These are phyloP conservation scores for Geodia barretti DNA, from an alignment of 37 sponge, comb jelly and placozoan species.

Conservation along the genomic window DNA sequence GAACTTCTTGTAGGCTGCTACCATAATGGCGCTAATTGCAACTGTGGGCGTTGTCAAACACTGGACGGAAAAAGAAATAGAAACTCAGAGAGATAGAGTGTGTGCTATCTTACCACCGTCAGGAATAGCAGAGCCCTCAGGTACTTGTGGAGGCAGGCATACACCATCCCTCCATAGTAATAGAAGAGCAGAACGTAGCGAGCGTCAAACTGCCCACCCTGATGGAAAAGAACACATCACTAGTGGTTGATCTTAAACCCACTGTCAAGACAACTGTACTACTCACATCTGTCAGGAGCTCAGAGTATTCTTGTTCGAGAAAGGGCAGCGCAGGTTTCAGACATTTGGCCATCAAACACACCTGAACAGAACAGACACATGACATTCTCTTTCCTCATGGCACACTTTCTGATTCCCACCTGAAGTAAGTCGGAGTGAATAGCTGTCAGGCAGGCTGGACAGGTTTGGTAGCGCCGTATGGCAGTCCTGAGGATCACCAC, in stretches of 20 bases:
- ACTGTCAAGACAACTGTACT: neutral
- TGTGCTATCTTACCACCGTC: conserved; percentile 55
- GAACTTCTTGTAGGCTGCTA: conserved; percentile 96
- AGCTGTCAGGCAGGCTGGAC: conserved; percentile 65
- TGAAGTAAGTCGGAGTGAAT: conserved; percentile 84
- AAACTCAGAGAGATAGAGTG: neutral
- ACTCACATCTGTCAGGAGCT: conserved; percentile 71
- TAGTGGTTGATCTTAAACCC: neutral
- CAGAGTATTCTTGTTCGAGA: conserved; percentile 64
- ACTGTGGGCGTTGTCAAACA: conserved; percentile 81
- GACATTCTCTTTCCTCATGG: too few relatives aligned
- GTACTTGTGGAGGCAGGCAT: conserved; percentile 85
- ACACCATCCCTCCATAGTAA: conserved; percentile 96
- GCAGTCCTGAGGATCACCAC: conserved; percentile 43
- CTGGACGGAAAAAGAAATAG: conserved; percentile 19
- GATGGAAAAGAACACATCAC: neutral
- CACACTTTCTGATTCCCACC: conserved; percentile 31
- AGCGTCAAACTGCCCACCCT: conserved; percentile 75
- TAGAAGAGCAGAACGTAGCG: conserved; percentile 78
- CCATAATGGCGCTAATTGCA: conserved; percentile 90
- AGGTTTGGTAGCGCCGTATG: conserved; percentile 44
- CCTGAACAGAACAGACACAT: conserved; percentile 32
- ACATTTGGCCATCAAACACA: conserved; percentile 85
- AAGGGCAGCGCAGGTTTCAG: conserved; percentile 82
- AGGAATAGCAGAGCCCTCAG: conserved; percentile 78